Base-by-base conservation (phyloP, 2,113 vertebrate genomes). In the Oncorhynchus kisutch region DNA sequence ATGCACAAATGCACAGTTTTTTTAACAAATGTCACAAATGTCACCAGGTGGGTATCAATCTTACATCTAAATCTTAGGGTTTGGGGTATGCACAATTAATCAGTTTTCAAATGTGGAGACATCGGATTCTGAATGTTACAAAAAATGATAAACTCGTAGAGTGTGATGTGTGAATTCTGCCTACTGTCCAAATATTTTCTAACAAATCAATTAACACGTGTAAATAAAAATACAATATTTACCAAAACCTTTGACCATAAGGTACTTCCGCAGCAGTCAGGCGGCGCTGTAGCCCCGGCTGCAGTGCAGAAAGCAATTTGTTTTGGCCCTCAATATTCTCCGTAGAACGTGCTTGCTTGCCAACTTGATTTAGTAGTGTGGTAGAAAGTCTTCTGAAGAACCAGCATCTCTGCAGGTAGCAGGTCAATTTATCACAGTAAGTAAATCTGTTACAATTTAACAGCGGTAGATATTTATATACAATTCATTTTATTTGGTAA, bases 321-420 rank as follows among this genome's bases (percentile, higher is more conserved):
- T 68, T 75, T 87, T 90, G 89, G 54, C 14, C 85, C 78, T 85
- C 71, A 22, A 3, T 6, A 45, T 0, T 24, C 6, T 72, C 90
- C 87, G 87, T 93, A 93, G 79, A 89, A 89, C 87, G 88, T 59
- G 24, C 70, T 71, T 20, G 51, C 74, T 59, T 49, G 25, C 34
- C 89, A 91, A 87, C 89, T 89, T 91, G 85, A 68, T 34, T 34
- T 8, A 24, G 71, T 31, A 62, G 20, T 24, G 5, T 27, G 14
- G 65, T 34, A 9, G 16, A 34, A 39, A 68, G 12, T 34, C 66
- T 8, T 67, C 16, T 31, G 29, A 5, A 14, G 6, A 45, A 27
- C 16, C 65, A 31, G 4, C 7, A 39, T 34, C 18, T 68, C 31
- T 68, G 20, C 14, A 68, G 65, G 14, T 29, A 34, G 24, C 18